A percentile compares a stretch with the other conserved stretches of the same genome.
Evolutionary conservation across 2,888 invertebrate species (phyloP).

Genomic region (Nymphalis polychloros): DNA sequence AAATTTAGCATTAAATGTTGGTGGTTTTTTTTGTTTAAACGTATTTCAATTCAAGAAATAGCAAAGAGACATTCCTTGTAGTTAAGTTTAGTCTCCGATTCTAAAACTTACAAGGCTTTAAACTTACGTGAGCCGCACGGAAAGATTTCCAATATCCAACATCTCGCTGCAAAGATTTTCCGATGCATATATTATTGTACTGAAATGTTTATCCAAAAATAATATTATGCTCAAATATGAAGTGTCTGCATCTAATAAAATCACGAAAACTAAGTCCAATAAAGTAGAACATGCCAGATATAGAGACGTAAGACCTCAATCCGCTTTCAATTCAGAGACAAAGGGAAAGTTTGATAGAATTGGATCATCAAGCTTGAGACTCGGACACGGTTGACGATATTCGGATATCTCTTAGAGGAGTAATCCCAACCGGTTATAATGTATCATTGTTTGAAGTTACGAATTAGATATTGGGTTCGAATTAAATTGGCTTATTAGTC

Average conservation of each 20-base stretch:
- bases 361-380: constrained; percentile 50
- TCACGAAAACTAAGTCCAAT: constrained; percentile 42
- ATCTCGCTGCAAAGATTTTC: background rate
- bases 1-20: too few species aligned
- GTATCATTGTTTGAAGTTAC: constrained; percentile 15
- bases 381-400: constrained; percentile 45
- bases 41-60: background rate
- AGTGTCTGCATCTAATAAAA: constrained; percentile 1
- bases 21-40: background rate
- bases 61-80: background rate
- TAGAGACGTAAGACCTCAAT: constrained; percentile 59
- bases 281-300: constrained; percentile 58
- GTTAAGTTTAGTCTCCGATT: constrained; percentile 13
- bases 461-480: constrained; percentile 9
- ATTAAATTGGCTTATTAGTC: constrained; percentile 19
- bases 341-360: constrained; percentile 66
- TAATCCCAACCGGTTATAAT: constrained; percentile 32
- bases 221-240: background rate
- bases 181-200: background rate
- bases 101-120: constrained; percentile 2
- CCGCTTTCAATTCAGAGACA: constrained; percentile 63
- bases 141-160: background rate
- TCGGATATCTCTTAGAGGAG: constrained; percentile 37
- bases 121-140: background rate
- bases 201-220: background rate